Conservation (phyloP, 2,888 invertebrate species). For the Pelosia muscerda region DNA sequence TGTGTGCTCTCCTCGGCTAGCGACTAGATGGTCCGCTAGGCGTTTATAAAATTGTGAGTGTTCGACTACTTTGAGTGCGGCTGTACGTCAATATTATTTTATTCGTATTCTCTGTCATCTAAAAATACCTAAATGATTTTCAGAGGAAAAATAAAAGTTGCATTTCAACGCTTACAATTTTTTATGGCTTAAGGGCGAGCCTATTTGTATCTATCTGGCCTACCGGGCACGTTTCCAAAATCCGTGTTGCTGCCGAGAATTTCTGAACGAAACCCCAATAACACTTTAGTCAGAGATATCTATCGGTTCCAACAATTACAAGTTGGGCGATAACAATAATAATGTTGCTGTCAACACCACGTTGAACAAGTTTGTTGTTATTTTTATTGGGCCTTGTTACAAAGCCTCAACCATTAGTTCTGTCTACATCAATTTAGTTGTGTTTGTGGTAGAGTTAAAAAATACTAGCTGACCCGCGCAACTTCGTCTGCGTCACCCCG, state of each 20-base stretch:
- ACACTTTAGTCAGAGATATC: background rate
- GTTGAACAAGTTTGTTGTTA: background rate
- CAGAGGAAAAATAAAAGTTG: background rate
- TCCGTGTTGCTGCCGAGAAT: background rate
- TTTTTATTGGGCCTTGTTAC: background rate
- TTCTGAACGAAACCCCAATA: background rate
- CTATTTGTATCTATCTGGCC: background rate
- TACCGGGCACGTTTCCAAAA: conserved; percentile 1
- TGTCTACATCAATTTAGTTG: conserved; percentile 1
- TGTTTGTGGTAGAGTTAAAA: background rate
- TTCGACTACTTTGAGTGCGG: too few relatives aligned
- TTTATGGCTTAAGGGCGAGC: background rate
- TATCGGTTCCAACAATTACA: conserved; percentile 1
- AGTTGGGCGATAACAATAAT: conserved; percentile 1
- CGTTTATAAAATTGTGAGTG: too few relatives aligned
- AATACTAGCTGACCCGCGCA: too few relatives aligned
- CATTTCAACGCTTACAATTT: background rate
- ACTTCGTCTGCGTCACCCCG: too few relatives aligned
- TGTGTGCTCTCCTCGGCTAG: too few relatives aligned
- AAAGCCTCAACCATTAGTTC: background rate
- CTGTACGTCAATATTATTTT: background rate
- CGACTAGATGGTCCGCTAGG: too few relatives aligned
- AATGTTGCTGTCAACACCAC: background rate
- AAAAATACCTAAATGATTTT: background rate
- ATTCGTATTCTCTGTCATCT: background rate